Evolutionary conservation across 2,113 vertebrate species (phyloP), one percentile per base, ranked within the genome.

Genomic region (Aptenodytes forsteri): DNA sequence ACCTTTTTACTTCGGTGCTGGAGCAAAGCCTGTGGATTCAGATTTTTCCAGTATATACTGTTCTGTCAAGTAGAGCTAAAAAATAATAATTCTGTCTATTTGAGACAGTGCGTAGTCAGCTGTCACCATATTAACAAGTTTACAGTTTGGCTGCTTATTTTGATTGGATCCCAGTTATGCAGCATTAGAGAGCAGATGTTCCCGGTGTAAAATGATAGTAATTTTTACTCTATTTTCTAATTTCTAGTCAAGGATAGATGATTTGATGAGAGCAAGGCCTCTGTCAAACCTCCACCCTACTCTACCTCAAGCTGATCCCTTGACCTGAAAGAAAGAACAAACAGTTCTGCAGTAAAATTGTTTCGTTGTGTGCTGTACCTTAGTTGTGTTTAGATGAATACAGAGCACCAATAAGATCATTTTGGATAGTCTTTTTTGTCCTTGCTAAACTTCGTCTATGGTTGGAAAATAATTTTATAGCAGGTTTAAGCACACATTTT

Each of bases 211-310:
- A 91, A 46, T 71, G 95, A 98, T 96, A 84, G 66, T 62, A 89
- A 54, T 97, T 97, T 97, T 92, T 67, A 86, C 65, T 90, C 50
- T 83, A 13, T 94, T 98, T 98, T 91, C 84, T 95, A 96, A 97
- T 94, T 75, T 87, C 42, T 91, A 82, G 79, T 69, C 91, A 91
- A 97, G 97, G 94, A 95, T 73, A 95, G 90, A 96, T 94, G 67
- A 83, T 94, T 97, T 97, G 96, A 96, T 95, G 92, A 97, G 93
- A 97, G 82, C 84, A 95, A 86, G 75, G 65, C 83, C 88, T 96
- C 89, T 90, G 44, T 96, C 55, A 96, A 95, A 65, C 76, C 67
- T 71, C 61, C 52, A 66, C 29, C 27, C n/a, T 62, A 50, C 79
- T 91, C 88, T 97, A 62, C 95, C 95, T 96, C 93, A 96, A 73